Percentiles rank a stretch among this genome's conserved stretches.
Conservation (phyloP, 2,888 invertebrate genomes). For the Andrena chrysosceles region DNA sequence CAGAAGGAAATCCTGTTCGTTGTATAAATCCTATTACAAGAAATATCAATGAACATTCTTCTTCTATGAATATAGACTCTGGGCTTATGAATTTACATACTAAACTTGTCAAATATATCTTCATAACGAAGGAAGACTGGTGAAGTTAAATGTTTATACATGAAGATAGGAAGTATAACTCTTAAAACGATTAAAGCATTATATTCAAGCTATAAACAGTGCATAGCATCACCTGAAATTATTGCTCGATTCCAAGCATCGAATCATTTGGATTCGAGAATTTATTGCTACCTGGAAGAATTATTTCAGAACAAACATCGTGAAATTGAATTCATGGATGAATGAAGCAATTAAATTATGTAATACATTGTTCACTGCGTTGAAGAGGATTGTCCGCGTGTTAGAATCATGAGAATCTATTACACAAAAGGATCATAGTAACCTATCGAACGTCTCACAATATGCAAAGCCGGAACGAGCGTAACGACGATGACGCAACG, state of each 20-base stretch:
- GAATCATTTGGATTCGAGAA: background rate
- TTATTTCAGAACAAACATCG: background rate
- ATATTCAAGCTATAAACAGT: too few relatives aligned
- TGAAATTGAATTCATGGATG: background rate
- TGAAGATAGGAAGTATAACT: too few relatives aligned
- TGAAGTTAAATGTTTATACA: too few relatives aligned
- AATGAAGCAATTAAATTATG: conserved; percentile 14
- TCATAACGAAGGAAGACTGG: too few relatives aligned
- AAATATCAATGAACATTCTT: background rate
- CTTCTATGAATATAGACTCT: background rate
- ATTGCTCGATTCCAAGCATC: too few relatives aligned
- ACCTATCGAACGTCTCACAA: background rate
- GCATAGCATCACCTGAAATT: too few relatives aligned
- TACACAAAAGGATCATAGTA: background rate
- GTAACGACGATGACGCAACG: conserved; percentile 46
- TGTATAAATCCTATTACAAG: background rate
- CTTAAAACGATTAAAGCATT: too few relatives aligned
- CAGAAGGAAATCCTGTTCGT: background rate
- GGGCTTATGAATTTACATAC: background rate
- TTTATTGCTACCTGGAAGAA: background rate
- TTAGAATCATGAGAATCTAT: conserved; percentile 4
- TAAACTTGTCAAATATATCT: too few relatives aligned
- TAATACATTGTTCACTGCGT: background rate
- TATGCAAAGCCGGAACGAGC: conserved; percentile 30
- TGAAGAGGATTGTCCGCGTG: conserved; percentile 1